Evolutionary conservation across 2,113 vertebrate species (phyloP).

Genomic region (Chinchilla lanigera): DNA sequence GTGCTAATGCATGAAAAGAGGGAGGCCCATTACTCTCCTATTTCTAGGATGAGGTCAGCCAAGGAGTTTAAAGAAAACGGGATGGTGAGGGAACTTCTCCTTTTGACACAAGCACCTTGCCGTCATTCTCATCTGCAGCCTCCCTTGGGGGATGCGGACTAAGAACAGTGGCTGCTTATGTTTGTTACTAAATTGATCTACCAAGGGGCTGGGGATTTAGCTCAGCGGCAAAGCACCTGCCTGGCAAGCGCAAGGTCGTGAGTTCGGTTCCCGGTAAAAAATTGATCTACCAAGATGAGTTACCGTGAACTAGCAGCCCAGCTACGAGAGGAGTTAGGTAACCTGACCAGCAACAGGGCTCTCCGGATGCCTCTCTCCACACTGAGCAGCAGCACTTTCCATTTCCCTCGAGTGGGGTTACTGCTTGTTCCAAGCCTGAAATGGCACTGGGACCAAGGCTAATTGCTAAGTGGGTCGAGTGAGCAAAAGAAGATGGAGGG

Average conservation of each 20-base stretch:
- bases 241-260: too few species aligned
- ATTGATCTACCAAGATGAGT: neutral
- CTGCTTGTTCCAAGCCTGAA: neutral
- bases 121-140: neutral
- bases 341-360: neutral
- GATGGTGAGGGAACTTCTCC: neutral
- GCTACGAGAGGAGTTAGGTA: neutral
- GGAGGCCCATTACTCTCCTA: slow-evolving; percentile 41
- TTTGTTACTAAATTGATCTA: neutral
- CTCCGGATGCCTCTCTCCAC: neutral
- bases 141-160: neutral
- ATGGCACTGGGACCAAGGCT: neutral
- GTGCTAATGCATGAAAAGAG: neutral
- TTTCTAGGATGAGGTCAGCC: neutral
- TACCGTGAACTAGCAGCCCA: neutral
- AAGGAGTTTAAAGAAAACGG: slow-evolving; percentile 7
- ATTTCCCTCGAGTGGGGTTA: neutral
- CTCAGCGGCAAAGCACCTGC: too few species aligned
- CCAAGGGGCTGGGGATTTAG: too few species aligned
- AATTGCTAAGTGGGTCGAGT: neutral
- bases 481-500: neutral
- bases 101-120: neutral
- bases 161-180: neutral
- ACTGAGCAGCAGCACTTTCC: neutral
- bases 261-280: too few species aligned